Conservation (phyloP, 2,113 vertebrate species). For the Poeciliopsis occidentalis region DNA sequence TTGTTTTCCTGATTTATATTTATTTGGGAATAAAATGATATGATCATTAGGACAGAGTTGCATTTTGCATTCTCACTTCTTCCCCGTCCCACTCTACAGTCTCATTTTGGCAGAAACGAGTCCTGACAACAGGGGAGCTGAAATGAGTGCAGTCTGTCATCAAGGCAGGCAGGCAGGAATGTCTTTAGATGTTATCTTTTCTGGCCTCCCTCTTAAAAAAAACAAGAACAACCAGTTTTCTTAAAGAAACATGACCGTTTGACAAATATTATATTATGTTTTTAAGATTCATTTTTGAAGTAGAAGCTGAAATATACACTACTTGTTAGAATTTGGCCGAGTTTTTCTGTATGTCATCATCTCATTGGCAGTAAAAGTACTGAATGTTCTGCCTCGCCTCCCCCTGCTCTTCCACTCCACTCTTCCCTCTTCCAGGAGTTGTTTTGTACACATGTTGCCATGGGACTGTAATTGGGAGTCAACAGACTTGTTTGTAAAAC, state of each 20-base stretch:
- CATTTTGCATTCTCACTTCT: slow-evolving; percentile 11
- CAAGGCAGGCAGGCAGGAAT: slow-evolving; percentile 55
- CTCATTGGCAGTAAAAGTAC: not conserved
- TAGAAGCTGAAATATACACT: not conserved
- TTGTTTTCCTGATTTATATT: slow-evolving; percentile 6
- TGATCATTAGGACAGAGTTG: slow-evolving; percentile 37
- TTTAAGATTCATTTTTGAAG: not conserved
- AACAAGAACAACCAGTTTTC: slow-evolving; percentile 21
- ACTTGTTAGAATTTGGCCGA: slow-evolving; percentile 1
- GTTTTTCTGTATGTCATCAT: not conserved
- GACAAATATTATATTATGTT: not conserved
- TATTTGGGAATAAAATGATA: slow-evolving; percentile 38
- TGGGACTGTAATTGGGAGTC: slow-evolving; percentile 45
- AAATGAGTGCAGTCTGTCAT: slow-evolving; percentile 43
- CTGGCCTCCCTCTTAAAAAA: slow-evolving; percentile 21
- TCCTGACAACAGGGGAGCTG: slow-evolving; percentile 39
- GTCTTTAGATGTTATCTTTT: slow-evolving; percentile 63
- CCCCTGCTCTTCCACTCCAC: slow-evolving; percentile 17
- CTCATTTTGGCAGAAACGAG: slow-evolving; percentile 51
- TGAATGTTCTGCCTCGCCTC: slow-evolving; percentile 8
- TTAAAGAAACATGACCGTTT: slow-evolving; percentile 10
- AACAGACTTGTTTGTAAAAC: slow-evolving; percentile 26
- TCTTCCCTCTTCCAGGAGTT: slow-evolving; percentile 28
- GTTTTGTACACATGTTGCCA: slow-evolving; percentile 51
- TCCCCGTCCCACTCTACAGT: slow-evolving; percentile 20